Evolutionary conservation across 2,113 vertebrate species (phyloP).

Genomic region (Salvelinus sp.): DNA sequence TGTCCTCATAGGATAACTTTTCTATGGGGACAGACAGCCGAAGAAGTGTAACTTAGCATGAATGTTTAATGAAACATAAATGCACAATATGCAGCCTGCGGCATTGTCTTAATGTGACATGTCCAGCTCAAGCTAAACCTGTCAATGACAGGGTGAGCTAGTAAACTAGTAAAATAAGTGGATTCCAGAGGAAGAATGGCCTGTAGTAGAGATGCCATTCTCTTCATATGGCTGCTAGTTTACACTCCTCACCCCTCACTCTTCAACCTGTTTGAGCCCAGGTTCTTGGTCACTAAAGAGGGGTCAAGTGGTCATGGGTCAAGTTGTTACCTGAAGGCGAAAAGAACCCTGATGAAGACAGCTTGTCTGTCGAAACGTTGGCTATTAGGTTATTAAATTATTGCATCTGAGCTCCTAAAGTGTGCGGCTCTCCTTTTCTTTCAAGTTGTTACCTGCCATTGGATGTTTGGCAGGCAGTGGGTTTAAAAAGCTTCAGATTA

Average conservation of each 20-base stretch:
- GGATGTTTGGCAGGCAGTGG: neutral
- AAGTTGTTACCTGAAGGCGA: no score
- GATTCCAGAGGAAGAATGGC: slow-evolving; percentile 7
- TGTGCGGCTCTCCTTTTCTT: no score
- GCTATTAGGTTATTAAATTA: no score
- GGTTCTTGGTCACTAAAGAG: slow-evolving; percentile 9
- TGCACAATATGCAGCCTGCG: neutral
- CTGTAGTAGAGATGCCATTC: neutral
- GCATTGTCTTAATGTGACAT: no score
- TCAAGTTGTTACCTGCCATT: slow-evolving; percentile 14
- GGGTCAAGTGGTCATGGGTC: slow-evolving; percentile 18
- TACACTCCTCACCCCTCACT: no score
- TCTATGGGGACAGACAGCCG: no score
- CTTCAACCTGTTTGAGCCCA: slow-evolving; percentile 11
- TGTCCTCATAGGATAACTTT: no score
- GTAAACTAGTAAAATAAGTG: neutral
- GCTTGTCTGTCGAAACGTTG: no score
- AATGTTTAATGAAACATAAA: neutral
- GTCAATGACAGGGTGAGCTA: slow-evolving; percentile 5
- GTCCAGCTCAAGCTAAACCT: slow-evolving; percentile 12
- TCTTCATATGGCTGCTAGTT: no score
- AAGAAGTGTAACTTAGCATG: no score
- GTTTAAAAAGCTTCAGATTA: slow-evolving; percentile 38
- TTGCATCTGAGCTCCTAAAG: no score
- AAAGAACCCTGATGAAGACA: neutral